Base-by-base conservation (phyloP, 2,888 invertebrate species). In the Steinernema scapterisci region DNA sequence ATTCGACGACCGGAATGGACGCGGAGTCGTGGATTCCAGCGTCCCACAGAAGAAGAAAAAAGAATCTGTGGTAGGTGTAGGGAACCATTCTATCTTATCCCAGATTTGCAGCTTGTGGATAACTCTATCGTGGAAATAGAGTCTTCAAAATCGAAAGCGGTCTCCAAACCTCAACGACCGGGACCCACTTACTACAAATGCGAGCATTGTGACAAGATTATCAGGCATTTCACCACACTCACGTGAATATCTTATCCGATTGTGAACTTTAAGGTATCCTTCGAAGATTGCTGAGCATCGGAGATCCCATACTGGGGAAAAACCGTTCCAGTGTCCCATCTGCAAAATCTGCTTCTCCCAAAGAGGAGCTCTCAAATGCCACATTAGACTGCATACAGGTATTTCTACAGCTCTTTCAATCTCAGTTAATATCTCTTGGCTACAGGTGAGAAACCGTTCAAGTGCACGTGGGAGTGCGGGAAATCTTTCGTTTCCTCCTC, bases 401-500 rank as follows among this genome's bases (percentile, higher is more conserved):
- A 25, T 11, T 25, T 25, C 38, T 6, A 21, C n/a, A 19, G 31
- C 27, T 43, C 16, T 16, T 13, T 13, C 7, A 23, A 19, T 2
- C 3, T 5, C 16, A 23, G 3, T 16, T 48, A 48, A 6, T 5
- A 21, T n/a, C 5, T 16, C 44, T n/a, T n/a, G n/a, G n/a, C 51
- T 74, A 44, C 23, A 82, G 83, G 83, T 25, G 81, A 82, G 48
- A 73, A 75, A 19, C 82, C 83, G 19, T 84, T 79, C 72, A 21
- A 54, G 3, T 84, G 83, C 73, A 78, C 79, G 23, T 84, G 83
- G 83, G 83, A 83, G 0, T 84, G 83, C 70, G 83, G 83, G n/a
- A 81, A 78, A 71, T 46, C 75, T 2, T 84, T 84, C 70, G 56
- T 76, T 11, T 84, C 83, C 1, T 73, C 83, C 0, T 84, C 83